Evolutionary conservation across 53 echinoderm and acorn worm genomes (phyloP).

Genomic region (Stichopus horrens): DNA sequence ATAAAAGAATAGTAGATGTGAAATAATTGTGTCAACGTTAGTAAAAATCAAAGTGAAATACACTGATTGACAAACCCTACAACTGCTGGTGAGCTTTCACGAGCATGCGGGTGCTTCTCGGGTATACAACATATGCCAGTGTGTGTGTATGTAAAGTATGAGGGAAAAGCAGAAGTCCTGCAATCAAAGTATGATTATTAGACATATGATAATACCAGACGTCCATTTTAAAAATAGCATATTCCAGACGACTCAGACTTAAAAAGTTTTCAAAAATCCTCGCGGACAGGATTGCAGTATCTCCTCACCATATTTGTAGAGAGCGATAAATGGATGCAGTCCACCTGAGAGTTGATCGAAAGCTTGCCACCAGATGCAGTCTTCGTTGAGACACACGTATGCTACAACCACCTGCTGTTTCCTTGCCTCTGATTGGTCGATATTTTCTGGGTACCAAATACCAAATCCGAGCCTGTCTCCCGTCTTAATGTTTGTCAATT

Average conservation of each 20-base stretch:
- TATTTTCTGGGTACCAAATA: slow-evolving; percentile 63
- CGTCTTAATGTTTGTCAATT: slow-evolving; percentile 45
- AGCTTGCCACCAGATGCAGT: slow-evolving; percentile 69
- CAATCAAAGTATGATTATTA: no score
- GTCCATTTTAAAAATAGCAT: no score
- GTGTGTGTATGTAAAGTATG: not conserved
- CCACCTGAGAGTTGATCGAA: slow-evolving; percentile 90
- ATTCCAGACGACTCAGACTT: no score
- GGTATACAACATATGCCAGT: not conserved
- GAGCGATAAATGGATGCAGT: slow-evolving; percentile 69
- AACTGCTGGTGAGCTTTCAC: no score
- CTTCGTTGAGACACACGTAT: slow-evolving; percentile 76
- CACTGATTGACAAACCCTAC: no score
- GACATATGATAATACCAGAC: no score
- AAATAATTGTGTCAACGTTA: no score
- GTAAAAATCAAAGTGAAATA: no score
- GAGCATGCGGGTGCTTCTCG: no score
- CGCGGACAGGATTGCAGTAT: not conserved
- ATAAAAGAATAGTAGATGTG: no score
- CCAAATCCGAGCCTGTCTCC: slow-evolving; percentile 90
- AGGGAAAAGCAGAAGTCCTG: not conserved
- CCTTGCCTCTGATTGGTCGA: slow-evolving; percentile 65
- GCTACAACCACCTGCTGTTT: slow-evolving; percentile 79
- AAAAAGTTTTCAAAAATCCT: no score
- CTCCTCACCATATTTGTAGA: slow-evolving; percentile 84